Percentiles rank a stretch among this genome's conserved stretches.
These are phyloP conservation scores for Dryobota labecula DNA, from an alignment of 2,888 invertebrate genomes.

Conservation along the genomic window DNA sequence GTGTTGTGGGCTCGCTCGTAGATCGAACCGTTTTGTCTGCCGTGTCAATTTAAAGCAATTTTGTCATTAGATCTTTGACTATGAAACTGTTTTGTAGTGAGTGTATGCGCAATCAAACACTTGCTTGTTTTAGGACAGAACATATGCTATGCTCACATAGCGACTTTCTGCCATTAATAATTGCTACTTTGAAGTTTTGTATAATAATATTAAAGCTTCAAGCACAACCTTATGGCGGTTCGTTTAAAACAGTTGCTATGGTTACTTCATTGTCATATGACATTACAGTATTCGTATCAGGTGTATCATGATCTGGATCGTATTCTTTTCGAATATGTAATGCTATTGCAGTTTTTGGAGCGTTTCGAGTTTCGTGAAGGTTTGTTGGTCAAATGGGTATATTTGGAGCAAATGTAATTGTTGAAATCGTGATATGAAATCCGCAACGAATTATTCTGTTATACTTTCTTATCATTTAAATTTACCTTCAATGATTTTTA, in stretches of 20 bases:
- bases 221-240: neutral
- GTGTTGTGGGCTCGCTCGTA: too few species aligned
- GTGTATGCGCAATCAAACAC: too few species aligned
- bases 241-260: conserved; percentile 18
- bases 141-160: too few species aligned
- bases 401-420: conserved; percentile 8
- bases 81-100: too few species aligned
- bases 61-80: too few species aligned
- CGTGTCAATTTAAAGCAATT: too few species aligned
- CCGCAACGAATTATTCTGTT: neutral
- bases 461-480: neutral
- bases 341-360: conserved; percentile 43
- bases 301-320: conserved; percentile 39
- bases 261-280: conserved; percentile 14
- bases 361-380: conserved; percentile 1
- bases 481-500: neutral
- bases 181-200: too few species aligned
- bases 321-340: conserved; percentile 45
- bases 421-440: conserved; percentile 1
- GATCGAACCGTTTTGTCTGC: too few species aligned
- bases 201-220: too few species aligned
- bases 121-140: too few species aligned
- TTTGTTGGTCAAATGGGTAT: neutral
- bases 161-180: too few species aligned
- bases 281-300: conserved; percentile 34